Base-by-base conservation (phyloP, 2,797 vertebrate species). In the Poecile montanus region DNA sequence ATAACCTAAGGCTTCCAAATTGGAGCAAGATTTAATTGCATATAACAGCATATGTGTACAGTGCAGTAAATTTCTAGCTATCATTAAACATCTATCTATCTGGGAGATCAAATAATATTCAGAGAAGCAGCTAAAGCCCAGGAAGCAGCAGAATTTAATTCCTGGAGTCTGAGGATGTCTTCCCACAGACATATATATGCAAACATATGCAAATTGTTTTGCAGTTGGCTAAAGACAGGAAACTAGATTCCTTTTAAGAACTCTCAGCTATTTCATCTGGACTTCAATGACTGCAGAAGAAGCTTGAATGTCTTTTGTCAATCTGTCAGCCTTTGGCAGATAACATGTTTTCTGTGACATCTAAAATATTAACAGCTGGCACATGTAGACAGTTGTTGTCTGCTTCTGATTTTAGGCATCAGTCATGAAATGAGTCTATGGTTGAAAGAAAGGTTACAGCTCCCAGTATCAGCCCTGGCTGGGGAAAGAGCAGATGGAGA, bases 401-500 rank as follows among this genome's bases (percentile, higher is more conserved):
- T 91, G 50, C 42, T 84, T 70, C 65, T 85, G 38, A 77, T 73
- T 80, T 77, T 45, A 58, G 15, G 7, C 13, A 50, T 60, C 78
- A 87, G 30, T 62, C 57, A 50, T 7, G 2, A 86, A 89, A 84
- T 38, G 0, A 57, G 30, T 51, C 10, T 16, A 11, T 44, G n/a
- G 10, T 8, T 13, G 15, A 86, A 81, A 71, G 40, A 86, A 74
- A 89, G 44, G 13, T 15, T 65, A 25, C 40, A 77, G 19, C 1
- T 7, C 11, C 12, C 2, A 4, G 12, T 58, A 40, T 34, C 25
- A 71, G 17, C 18, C 8, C 27, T 30, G n/a, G 36, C 11, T 76
- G 50, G 7, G 13, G 22, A 11, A 56, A n/a, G 32, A 56, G 6
- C 30, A 75, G 23, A 36, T 18, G 0, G 0, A 27, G 32, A 29